phyloP scores from a whole-genome alignment of 2,113 vertebrate genomes.

The Coturnix japonica region DNA sequence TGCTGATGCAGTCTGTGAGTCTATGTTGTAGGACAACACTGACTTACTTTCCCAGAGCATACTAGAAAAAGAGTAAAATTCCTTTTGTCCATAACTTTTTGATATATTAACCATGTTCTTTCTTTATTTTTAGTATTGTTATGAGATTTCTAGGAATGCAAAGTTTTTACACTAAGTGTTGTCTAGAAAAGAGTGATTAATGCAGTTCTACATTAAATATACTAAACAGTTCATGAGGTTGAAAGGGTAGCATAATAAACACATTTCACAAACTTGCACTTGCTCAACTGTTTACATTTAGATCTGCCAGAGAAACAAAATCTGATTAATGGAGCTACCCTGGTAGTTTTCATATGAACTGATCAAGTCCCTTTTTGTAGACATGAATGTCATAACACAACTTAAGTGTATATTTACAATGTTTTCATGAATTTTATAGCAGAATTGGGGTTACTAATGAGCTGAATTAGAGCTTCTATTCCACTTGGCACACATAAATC shows the following conservation, averaged over 20 bases:
- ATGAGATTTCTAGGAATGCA: slow-evolving; percentile 12
- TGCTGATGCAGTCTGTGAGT: background rate
- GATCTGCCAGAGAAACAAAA: slow-evolving; percentile 43
- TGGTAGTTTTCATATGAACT: slow-evolving; percentile 61
- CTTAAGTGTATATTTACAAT: slow-evolving; percentile 54
- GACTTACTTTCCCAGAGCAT: background rate
- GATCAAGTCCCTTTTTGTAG: slow-evolving; percentile 36
- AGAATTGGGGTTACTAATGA: background rate
- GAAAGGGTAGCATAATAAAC: slow-evolving; percentile 69
- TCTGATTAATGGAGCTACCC: slow-evolving; percentile 61
- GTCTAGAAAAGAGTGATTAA: slow-evolving; percentile 23
- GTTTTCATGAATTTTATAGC: background rate
- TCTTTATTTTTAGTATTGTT: background rate
- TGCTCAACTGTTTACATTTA: slow-evolving; percentile 59
- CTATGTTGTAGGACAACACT: background rate
- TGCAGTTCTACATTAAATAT: slow-evolving; percentile 34
- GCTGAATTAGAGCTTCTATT: background rate
- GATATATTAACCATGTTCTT: background rate
- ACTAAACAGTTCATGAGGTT: slow-evolving; percentile 45
- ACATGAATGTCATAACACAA: slow-evolving; percentile 54
- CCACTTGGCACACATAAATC: background rate
- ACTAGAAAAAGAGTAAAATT: background rate
- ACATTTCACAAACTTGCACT: slow-evolving; percentile 45
- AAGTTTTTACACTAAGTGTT: background rate
- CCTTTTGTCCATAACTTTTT: background rate